Evolutionary conservation across 2,888 invertebrate species (phyloP).

Genomic region (Ecliptopera silaceata): DNA sequence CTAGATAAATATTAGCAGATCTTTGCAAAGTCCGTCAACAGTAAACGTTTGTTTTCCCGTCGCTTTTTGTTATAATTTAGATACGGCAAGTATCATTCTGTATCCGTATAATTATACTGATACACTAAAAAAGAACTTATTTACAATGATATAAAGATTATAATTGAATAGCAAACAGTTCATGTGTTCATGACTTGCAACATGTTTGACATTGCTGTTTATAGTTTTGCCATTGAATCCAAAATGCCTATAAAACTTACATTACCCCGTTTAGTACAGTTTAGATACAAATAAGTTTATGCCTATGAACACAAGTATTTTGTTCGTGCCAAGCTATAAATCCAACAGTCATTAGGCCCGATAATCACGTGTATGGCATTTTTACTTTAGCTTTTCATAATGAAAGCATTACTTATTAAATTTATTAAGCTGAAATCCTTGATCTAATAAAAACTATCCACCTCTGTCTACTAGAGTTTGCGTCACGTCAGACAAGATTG

Average conservation of each 20-base stretch:
- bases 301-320: background rate
- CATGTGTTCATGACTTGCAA: slow-evolving; percentile 14
- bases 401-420: no score
- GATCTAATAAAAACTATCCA: background rate
- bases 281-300: background rate
- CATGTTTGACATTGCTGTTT: slow-evolving; percentile 14
- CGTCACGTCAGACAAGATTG: slow-evolving; percentile 37
- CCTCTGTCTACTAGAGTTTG: background rate
- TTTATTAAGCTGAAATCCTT: background rate
- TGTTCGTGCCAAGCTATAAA: no score
- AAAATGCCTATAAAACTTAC: slow-evolving; percentile 7
- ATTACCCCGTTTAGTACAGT: background rate
- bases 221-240: slow-evolving; percentile 16
- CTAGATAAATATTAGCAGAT: slow-evolving; percentile 24
- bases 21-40: slow-evolving; percentile 15
- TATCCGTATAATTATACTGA: slow-evolving; percentile 15
- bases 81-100: slow-evolving; percentile 4
- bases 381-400: no score
- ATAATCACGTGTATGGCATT: no score
- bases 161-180: slow-evolving; percentile 5
- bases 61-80: slow-evolving; percentile 16
- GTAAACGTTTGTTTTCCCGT: slow-evolving; percentile 17
- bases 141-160: background rate
- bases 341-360: no score
- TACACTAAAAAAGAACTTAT: slow-evolving; percentile 13